phyloP scores from a whole-genome alignment of 1,140 invertebrate species.

The Ganaspis sp. region DNA sequence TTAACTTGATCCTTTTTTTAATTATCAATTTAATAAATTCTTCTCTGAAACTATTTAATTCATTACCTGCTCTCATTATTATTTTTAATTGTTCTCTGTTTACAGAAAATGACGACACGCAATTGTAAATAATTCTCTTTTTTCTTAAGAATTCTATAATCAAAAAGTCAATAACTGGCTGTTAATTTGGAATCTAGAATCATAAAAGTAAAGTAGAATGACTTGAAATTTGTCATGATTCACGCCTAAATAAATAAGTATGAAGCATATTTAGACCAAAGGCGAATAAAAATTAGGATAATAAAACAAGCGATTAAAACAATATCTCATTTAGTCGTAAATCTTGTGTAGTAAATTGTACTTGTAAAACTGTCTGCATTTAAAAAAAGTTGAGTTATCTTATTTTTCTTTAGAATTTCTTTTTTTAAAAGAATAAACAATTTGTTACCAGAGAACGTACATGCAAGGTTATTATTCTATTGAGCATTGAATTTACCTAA shows the following conservation, averaged over 20 bases:
- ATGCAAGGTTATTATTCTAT: neutral
- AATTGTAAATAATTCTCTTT: neutral
- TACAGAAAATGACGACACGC: too few species aligned
- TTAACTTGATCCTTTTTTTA: too few species aligned
- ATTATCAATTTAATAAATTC: too few species aligned
- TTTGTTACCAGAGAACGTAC: neutral
- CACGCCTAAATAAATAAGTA: neutral
- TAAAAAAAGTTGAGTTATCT: conserved; percentile 11
- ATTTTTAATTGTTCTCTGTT: too few species aligned
- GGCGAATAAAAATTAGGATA: neutral
- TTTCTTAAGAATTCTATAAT: neutral
- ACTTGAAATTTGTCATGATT: neutral
- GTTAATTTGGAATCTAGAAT: neutral
- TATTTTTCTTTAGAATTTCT: neutral
- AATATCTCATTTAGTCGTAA: neutral
- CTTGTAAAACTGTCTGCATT: neutral
- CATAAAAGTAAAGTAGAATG: neutral
- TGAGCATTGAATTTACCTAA: neutral
- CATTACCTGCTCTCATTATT: too few species aligned
- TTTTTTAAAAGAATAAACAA: neutral
- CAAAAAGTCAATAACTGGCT: neutral
- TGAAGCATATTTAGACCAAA: neutral
- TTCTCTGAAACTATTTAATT: too few species aligned
- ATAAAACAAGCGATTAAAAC: neutral
- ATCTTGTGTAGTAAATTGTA: neutral